Conservation (phyloP, 2,797 vertebrate genomes). For the Echiichthys vipera region DNA sequence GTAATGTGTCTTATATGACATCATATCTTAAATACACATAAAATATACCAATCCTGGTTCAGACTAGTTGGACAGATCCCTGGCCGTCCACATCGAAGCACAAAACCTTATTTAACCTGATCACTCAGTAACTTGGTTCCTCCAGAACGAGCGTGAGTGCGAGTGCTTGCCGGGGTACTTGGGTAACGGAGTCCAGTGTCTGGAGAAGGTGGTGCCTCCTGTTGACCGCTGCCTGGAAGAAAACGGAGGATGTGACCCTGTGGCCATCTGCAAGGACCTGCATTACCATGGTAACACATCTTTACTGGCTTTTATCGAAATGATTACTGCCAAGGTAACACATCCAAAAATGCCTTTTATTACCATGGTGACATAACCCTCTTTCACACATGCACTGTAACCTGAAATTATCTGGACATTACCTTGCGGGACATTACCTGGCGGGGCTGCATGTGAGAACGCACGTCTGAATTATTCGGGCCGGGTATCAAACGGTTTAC, state of each 20-base stretch:
- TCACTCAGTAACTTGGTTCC: not conserved
- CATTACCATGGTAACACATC: slow-evolving; percentile 83
- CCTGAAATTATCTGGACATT: too few relatives aligned
- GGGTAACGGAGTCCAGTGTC: slow-evolving; percentile 93
- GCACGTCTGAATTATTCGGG: too few relatives aligned
- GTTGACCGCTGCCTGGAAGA: slow-evolving; percentile 89
- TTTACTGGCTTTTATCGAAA: not conserved
- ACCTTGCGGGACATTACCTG: too few relatives aligned
- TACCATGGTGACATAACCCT: not conserved
- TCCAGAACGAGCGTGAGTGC: slow-evolving; percentile 89
- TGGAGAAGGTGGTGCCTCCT: slow-evolving; percentile 87
- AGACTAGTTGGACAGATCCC: not conserved
- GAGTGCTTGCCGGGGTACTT: slow-evolving; percentile 89
- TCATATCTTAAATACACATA: not conserved
- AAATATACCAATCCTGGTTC: not conserved
- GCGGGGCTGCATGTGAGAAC: too few relatives aligned
- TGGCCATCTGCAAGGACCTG: slow-evolving; percentile 91
- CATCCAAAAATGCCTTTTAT: not conserved
- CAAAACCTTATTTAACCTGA: not conserved
- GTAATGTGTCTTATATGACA: not conserved
- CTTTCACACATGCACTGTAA: too few relatives aligned
- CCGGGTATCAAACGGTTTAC: too few relatives aligned
- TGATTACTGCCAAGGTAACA: not conserved
- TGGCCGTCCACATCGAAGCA: not conserved
- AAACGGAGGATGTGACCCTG: slow-evolving; percentile 88